These are phyloP conservation scores for Argya squamiceps DNA, from an alignment of 2,797 vertebrate genomes.

Conservation along the genomic window DNA sequence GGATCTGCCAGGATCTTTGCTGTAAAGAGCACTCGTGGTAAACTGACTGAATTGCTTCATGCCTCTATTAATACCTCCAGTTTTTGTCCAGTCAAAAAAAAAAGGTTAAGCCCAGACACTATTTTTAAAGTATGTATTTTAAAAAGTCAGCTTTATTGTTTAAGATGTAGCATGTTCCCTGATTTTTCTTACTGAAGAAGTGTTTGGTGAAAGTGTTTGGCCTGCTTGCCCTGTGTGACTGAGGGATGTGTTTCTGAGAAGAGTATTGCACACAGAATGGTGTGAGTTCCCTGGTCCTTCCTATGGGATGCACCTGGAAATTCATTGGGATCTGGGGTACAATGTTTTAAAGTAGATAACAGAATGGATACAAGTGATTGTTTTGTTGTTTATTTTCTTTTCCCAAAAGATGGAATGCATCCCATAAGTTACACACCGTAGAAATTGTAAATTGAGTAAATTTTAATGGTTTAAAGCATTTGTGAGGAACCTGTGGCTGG, in stretches of 20 bases:
- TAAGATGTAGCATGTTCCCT: background rate
- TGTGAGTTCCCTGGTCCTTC: background rate
- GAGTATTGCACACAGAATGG: background rate
- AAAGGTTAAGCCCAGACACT: background rate
- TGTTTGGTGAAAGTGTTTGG: background rate
- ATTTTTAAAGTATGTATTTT: background rate
- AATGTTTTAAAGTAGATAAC: background rate
- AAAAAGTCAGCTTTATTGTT: background rate
- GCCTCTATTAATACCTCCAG: background rate
- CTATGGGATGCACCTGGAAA: background rate
- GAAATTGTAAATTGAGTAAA: background rate
- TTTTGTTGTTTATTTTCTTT: background rate
- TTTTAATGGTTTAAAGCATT: background rate
- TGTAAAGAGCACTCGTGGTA: fast-evolving
- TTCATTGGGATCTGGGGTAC: background rate
- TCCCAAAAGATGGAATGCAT: background rate
- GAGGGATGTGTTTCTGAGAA: background rate
- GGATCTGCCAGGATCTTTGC: background rate
- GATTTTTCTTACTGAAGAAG: background rate
- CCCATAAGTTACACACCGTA: fast-evolving
- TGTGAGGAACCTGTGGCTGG: background rate
- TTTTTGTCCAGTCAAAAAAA: background rate
- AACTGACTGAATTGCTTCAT: background rate
- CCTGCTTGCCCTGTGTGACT: background rate
- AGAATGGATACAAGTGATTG: background rate